phyloP scores from a whole-genome alignment of 2,797 vertebrate genomes.

The Halcyon smyrnensis region DNA sequence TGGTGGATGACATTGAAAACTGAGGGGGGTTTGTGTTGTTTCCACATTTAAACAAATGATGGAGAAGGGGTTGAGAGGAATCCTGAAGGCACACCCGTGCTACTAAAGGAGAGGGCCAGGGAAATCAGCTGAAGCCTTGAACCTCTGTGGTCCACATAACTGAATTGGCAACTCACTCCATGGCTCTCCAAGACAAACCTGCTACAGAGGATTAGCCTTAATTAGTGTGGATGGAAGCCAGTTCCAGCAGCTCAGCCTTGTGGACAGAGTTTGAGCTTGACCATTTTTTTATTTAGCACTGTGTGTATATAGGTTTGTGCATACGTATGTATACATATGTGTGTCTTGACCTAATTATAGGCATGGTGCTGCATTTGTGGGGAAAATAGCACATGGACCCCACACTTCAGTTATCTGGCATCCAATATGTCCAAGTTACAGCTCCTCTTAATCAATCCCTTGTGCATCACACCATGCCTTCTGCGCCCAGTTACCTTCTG shows the following conservation, averaged over 20 bases:
- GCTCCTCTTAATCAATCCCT: neutral
- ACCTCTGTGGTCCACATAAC: neutral
- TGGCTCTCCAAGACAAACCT: neutral
- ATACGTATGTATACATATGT: neutral
- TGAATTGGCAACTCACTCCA: neutral
- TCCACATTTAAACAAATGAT: neutral
- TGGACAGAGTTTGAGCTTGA: neutral
- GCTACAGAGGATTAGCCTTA: neutral
- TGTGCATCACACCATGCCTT: neutral
- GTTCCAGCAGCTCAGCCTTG: neutral
- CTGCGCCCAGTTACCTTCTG: neutral
- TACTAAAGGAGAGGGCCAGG: neutral
- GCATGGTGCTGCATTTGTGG: neutral
- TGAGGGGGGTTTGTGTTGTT: neutral
- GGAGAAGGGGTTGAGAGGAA: neutral
- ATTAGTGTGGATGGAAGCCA: neutral
- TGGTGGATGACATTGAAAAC: neutral
- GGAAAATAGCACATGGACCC: neutral
- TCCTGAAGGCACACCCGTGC: neutral
- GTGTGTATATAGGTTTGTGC: neutral
- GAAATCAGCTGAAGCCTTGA: neutral
- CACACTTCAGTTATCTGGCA: neutral
- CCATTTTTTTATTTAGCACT: neutral
- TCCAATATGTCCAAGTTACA: neutral
- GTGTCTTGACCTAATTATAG: neutral